These are phyloP conservation scores for Amniataba percoides DNA, from an alignment of 2,797 vertebrate species.

Conservation along the genomic window DNA sequence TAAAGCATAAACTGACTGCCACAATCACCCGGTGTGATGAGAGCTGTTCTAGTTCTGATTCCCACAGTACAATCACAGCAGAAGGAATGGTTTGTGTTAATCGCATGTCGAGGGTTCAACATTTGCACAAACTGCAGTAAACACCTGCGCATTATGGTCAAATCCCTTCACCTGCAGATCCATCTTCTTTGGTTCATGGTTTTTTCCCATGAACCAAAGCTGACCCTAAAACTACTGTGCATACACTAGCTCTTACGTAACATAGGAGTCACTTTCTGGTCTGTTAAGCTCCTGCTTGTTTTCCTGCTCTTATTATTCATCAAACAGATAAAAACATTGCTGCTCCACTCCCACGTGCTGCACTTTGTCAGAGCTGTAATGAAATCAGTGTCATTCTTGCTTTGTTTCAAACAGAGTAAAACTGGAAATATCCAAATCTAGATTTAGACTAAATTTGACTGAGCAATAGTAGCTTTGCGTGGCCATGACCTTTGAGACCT, in stretches of 20 bases:
- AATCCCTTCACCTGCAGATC: not conserved
- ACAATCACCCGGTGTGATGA: not conserved
- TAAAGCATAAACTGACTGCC: not conserved
- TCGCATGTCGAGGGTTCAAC: not conserved
- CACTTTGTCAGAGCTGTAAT: not conserved
- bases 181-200: not conserved
- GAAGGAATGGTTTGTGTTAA: not conserved
- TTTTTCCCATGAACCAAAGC: not conserved
- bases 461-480: not conserved
- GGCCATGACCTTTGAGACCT: not conserved
- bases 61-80: not conserved
- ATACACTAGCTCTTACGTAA: not conserved
- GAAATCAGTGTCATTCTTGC: not conserved
- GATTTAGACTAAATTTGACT: not conserved
- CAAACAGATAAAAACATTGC: not conserved
- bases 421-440: not conserved
- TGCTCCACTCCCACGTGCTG: not conserved
- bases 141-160: not conserved
- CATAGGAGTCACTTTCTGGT: not conserved
- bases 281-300: not conserved
- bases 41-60: not conserved
- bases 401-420: not conserved
- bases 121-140: not conserved
- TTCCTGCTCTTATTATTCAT: constrained; percentile 10
- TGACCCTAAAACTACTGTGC: not conserved